A percentile compares a stretch with the other conserved stretches of the same genome.
phyloP scores from a whole-genome alignment of 2,888 invertebrate species.

The Corythucha ciliata region DNA sequence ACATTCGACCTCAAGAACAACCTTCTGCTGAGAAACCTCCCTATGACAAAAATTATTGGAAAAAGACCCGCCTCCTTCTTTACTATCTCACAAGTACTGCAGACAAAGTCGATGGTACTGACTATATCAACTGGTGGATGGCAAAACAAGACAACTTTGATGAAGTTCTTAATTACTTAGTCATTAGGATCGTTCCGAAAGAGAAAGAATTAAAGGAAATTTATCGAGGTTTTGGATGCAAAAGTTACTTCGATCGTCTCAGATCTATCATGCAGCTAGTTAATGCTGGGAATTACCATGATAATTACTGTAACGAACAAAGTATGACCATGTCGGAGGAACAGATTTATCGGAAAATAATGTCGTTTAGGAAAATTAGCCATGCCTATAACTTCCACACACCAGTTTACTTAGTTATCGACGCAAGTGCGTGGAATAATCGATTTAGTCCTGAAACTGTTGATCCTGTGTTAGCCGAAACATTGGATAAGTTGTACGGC shows the following conservation, averaged over 20 bases:
- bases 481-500: no score
- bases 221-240: neutral
- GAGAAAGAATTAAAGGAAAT: neutral
- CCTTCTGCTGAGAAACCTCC: neutral
- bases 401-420: no score
- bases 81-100: neutral
- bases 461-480: no score
- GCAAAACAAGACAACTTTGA: neutral
- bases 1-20: neutral
- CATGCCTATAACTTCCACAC: no score
- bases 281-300: no score
- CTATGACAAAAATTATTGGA: neutral
- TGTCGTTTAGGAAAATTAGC: no score
- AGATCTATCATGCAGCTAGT: neutral
- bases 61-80: neutral
- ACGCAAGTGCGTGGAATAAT: no score
- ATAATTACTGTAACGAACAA: no score
- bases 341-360: no score
- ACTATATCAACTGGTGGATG: neutral
- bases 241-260: neutral
- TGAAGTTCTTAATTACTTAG: neutral
- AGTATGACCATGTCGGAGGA: no score
- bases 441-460: no score
- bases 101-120: neutral
- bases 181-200: neutral